phyloP scores from a whole-genome alignment of 2,888 invertebrate species.

The Phyto melanocephala region DNA sequence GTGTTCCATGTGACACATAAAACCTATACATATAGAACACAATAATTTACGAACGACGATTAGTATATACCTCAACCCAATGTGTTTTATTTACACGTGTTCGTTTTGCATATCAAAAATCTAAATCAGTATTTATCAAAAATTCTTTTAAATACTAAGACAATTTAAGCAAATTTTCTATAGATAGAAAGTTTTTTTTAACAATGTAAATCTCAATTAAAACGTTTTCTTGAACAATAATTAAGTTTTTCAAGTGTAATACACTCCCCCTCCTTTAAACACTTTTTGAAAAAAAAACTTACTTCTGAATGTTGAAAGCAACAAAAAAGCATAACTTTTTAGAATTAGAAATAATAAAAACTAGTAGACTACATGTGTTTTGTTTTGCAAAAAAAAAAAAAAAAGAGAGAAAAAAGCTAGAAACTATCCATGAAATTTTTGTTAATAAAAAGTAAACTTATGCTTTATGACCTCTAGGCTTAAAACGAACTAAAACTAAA shows the following conservation, averaged over 20 bases:
- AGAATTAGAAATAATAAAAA: slow-evolving; percentile 39
- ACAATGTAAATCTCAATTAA: too few relatives aligned
- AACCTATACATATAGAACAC: too few relatives aligned
- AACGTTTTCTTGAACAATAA: too few relatives aligned
- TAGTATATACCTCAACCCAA: too few relatives aligned
- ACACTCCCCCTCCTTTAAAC: neutral
- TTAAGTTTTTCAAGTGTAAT: slow-evolving; percentile 30
- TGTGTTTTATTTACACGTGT: too few relatives aligned
- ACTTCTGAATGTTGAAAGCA: slow-evolving; percentile 66
- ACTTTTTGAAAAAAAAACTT: slow-evolving; percentile 57
- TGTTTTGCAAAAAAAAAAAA: neutral
- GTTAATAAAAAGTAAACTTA: slow-evolving; percentile 67
- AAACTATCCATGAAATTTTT: slow-evolving; percentile 55
- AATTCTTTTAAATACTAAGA: too few relatives aligned
- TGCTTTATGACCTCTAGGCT: slow-evolving; percentile 56
- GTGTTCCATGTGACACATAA: too few relatives aligned
- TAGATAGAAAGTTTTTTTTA: too few relatives aligned
- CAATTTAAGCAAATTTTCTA: too few relatives aligned
- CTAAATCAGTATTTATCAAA: too few relatives aligned
- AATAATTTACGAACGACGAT: too few relatives aligned
- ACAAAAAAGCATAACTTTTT: slow-evolving; percentile 15
- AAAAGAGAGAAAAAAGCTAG: slow-evolving; percentile 39
- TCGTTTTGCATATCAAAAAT: too few relatives aligned
- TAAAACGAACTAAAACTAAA: neutral
- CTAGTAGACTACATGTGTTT: slow-evolving; percentile 32